A percentile compares a stretch with the other conserved stretches of the same genome.
Evolutionary conservation across 1,140 invertebrate species (phyloP).

Genomic region (Drosophila mayri): DNA sequence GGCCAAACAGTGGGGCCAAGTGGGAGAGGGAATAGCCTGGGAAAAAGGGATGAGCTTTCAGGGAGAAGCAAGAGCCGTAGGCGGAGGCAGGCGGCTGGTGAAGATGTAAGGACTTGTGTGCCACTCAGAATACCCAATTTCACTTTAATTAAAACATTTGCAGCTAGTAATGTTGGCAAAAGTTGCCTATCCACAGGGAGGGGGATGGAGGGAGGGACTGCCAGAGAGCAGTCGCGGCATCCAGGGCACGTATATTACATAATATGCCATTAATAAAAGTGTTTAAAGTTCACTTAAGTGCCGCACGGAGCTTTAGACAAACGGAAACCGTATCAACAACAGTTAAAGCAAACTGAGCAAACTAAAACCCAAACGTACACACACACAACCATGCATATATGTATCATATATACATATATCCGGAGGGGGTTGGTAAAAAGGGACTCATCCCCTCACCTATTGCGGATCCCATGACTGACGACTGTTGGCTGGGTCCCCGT

Average conservation of each 20-base stretch:
- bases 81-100: not conserved
- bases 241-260: conserved; percentile 77
- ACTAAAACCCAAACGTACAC: conserved; percentile 52
- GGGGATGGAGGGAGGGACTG: not conserved
- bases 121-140: conserved; percentile 83
- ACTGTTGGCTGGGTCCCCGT: conserved; percentile 29
- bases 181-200: conserved; percentile 50
- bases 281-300: conserved; percentile 85
- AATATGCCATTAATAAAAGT: conserved; percentile 85
- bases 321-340: conserved; percentile 81
- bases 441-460: conserved; percentile 43
- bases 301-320: conserved; percentile 82
- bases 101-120: conserved; percentile 52
- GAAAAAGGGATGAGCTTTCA: conserved; percentile 2
- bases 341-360: conserved; percentile 74
- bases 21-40: not conserved
- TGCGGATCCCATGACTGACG: conserved; percentile 59
- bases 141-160: conserved; percentile 84
- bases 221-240: conserved; percentile 1
- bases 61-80: not conserved
- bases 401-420: not conserved
- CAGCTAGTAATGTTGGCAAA: conserved; percentile 80
- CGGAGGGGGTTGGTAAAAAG: not conserved
- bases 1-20: not conserved
- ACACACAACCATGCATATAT: not conserved